Evolutionary conservation across 2,797 vertebrate species (phyloP), one percentile per base, ranked within the genome.

Genomic region (Galagoides demidoff): DNA sequence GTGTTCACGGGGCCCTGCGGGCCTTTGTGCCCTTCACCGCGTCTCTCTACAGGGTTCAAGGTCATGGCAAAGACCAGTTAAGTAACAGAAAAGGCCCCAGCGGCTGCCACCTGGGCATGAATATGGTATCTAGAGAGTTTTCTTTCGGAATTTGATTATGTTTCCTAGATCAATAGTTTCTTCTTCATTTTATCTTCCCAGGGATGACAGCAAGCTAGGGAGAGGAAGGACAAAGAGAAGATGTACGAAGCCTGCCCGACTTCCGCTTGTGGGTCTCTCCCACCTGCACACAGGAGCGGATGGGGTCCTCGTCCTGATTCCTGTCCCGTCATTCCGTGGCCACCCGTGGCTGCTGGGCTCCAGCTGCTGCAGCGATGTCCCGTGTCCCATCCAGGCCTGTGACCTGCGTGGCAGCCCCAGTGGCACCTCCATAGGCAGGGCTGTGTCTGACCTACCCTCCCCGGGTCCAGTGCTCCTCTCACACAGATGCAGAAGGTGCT

Each of bases 311-410:
- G n/a, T 85, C 66, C 37, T 27, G 87, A 23, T 77, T 84, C 89
- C 74, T 68, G 2, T 79, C 49, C 68, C 39, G 0, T 0, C 10
- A 68, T 96, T n/a, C 77, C 76, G 63, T 17, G 0, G 0, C 90
- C 76, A 64, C 17, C 0, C 66, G 0, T 0, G 34, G 78, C 43
- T 4, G 0, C 73, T 63, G 1, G 0, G 0, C 0, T 89, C 63
- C 73, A n/a, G 94, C 49, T 29, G 45, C 43, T 8, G 64, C 64
- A 66, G 31, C 3, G 4, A n/a, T 1, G 3, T 31, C 2, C 89
- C 31, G 27, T 66, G 94, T 95, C 77, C 76, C 70, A 45, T 57
- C 31, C 8, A 37, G 52, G n/a, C 22, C 77, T 34, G 7, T 13
- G 52, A 13, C 77, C 52, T 1, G 13, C 7, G 3, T 19, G n/a